Percentiles rank a stretch among this genome's conserved stretches.
phyloP scores from a whole-genome alignment of 2,888 invertebrate genomes.

The Neuroscelio doddi region DNA sequence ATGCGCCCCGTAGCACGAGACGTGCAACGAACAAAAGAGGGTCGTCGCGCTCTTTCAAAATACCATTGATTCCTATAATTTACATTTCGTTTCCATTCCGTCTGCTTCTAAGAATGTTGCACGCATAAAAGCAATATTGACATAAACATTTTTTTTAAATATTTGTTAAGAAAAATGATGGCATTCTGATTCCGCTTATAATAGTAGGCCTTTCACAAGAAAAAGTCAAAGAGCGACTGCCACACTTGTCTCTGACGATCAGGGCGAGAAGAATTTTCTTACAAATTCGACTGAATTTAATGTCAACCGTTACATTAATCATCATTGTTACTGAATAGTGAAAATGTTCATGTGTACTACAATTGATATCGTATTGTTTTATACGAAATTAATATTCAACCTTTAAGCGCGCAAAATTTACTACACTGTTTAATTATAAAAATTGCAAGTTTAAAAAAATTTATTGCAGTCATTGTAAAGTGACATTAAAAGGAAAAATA shows the following conservation, averaged over 20 bases:
- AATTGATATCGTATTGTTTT: too few relatives aligned
- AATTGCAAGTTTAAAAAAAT: too few relatives aligned
- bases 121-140: neutral
- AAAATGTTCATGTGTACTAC: neutral
- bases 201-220: neutral
- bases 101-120: neutral
- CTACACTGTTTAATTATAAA: too few relatives aligned
- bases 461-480: too few relatives aligned
- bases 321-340: neutral
- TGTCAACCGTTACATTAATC: neutral
- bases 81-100: slow-evolving; percentile 12
- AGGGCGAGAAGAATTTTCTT: neutral
- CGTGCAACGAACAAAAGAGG: neutral
- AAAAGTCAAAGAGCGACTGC: neutral
- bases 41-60: slow-evolving; percentile 10
- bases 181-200: neutral
- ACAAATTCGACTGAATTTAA: neutral
- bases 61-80: slow-evolving; percentile 5
- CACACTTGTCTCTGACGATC: slow-evolving; percentile 1
- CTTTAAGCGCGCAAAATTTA: too few relatives aligned
- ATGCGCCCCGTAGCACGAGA: neutral
- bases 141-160: neutral
- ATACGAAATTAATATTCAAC: too few relatives aligned
- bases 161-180: neutral
- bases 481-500: too few relatives aligned